Evolutionary conservation across 92 coral and sea anemone genomes (phyloP).

Genomic region (Montipora capitata): DNA sequence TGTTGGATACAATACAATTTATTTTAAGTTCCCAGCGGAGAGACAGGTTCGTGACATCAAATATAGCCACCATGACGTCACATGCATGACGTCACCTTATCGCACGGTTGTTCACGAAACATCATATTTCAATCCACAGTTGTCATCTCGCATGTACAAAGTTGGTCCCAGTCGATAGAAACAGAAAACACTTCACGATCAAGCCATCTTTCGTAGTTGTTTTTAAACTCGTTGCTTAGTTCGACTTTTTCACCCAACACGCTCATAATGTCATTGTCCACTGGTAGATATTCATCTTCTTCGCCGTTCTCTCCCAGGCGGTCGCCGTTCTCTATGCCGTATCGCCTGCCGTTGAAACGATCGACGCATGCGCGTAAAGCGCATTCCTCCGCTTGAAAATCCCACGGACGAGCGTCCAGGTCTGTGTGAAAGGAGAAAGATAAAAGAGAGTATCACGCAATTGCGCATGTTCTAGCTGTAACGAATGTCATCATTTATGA

Average conservation of each 20-base stretch:
- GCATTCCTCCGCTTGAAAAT: conserved; percentile 99
- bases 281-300: conserved; percentile 82
- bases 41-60: too few relatives aligned
- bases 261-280: conserved; percentile 88
- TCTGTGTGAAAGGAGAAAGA: conserved; percentile 40
- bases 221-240: conserved; percentile 92
- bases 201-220: conserved; percentile 96
- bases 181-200: conserved; percentile 98
- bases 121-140: background rate
- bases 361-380: conserved; percentile 94
- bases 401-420: conserved; percentile 99
- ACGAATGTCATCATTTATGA: too few relatives aligned
- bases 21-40: too few relatives aligned
- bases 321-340: conserved; percentile 78
- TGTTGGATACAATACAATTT: too few relatives aligned
- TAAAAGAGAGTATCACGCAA: too few relatives aligned
- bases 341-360: conserved; percentile 93
- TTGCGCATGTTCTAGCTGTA: too few relatives aligned
- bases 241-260: conserved; percentile 92
- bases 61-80: too few relatives aligned
- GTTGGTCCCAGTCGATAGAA: conserved; percentile 98
- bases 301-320: conserved; percentile 47
- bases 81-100: background rate
- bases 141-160: conserved; percentile 78
- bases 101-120: background rate